phyloP scores from a whole-genome alignment of 2,797 vertebrate genomes.

The Muscicapa striata region DNA sequence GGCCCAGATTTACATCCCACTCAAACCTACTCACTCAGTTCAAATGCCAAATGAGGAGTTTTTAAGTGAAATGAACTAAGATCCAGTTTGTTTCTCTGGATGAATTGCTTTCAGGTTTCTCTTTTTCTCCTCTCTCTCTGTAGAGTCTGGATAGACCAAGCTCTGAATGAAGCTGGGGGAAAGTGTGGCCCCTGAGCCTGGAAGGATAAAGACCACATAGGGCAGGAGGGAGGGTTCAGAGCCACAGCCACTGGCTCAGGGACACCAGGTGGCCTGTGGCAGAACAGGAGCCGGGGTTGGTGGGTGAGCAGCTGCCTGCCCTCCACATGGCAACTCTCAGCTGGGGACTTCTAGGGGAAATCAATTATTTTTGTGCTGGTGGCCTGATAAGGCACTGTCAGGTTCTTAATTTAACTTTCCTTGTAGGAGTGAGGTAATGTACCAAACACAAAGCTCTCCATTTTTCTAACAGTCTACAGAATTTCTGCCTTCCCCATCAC shows the following conservation, averaged over 20 bases:
- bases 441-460: rapidly evolving
- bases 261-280: neutral
- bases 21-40: neutral
- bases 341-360: neutral
- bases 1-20: neutral
- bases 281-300: rapidly evolving
- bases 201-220: neutral
- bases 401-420: neutral
- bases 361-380: neutral
- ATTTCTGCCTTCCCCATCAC: neutral
- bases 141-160: neutral
- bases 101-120: rapidly evolving
- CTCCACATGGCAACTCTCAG: neutral
- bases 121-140: neutral
- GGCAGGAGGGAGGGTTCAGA: neutral
- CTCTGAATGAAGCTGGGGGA: neutral
- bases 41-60: neutral
- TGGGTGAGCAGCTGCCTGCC: neutral
- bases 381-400: neutral
- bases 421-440: neutral
- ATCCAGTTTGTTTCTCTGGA: neutral
- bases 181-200: neutral
- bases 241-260: neutral
- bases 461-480: neutral
- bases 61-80: neutral